A percentile compares a stretch with the other conserved stretches of the same genome.
phyloP scores from a whole-genome alignment of 2,113 vertebrate genomes.

The Pan troglodytes region DNA sequence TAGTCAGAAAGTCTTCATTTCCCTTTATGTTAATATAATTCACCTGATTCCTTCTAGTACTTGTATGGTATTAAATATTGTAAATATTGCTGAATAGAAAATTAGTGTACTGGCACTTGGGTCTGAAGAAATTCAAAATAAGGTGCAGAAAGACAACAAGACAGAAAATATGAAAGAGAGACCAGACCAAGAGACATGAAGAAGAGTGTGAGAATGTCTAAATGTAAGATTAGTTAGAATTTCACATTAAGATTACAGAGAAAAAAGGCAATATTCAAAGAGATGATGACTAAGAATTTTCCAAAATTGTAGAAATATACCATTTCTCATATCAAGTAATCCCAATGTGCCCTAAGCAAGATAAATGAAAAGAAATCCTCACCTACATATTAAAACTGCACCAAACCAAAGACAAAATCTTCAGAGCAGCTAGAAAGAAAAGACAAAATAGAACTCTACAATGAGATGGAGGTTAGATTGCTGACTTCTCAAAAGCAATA shows the following conservation, averaged over 20 bases:
- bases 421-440: background rate
- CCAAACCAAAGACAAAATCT: background rate
- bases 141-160: background rate
- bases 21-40: background rate
- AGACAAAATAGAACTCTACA: background rate
- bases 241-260: background rate
- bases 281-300: background rate
- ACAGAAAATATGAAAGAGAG: background rate
- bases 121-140: background rate
- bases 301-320: background rate
- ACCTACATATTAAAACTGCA: background rate
- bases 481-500: background rate
- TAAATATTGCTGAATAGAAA: background rate
- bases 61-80: background rate
- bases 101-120: background rate
- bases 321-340: background rate
- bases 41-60: background rate
- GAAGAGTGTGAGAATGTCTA: background rate
- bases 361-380: background rate
- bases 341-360: background rate
- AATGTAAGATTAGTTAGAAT: background rate
- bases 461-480: background rate
- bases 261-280: background rate
- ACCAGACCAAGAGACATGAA: background rate
- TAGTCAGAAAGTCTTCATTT: background rate